phyloP scores from a whole-genome alignment of 2,797 vertebrate genomes.

The Bovichtus diacanthus region DNA sequence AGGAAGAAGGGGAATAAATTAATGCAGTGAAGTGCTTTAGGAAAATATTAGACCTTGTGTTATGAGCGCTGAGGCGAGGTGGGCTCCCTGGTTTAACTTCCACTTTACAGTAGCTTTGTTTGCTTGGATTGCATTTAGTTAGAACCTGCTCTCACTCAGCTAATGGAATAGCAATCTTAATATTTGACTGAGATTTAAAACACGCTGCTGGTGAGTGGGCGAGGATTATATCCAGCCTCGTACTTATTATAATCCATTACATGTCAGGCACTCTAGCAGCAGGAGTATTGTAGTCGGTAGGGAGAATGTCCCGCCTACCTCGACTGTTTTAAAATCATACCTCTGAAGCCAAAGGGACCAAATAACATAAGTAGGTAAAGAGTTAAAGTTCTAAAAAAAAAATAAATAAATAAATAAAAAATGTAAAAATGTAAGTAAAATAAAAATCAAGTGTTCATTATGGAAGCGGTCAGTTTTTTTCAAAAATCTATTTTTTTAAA shows the following conservation, averaged over 20 bases:
- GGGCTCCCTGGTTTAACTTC: constrained; percentile 44
- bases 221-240: constrained; percentile 53
- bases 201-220: constrained; percentile 41
- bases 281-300: constrained; percentile 24
- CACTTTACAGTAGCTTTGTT: constrained; percentile 43
- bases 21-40: constrained; percentile 14
- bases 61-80: constrained; percentile 11
- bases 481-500: neutral
- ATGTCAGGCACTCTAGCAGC: constrained; percentile 40
- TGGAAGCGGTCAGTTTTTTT: no score
- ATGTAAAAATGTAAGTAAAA: no score
- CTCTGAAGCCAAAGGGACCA: constrained; percentile 5
- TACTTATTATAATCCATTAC: constrained; percentile 62
- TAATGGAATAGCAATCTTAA: constrained; percentile 48
- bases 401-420: neutral
- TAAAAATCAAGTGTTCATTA: neutral
- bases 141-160: constrained; percentile 24
- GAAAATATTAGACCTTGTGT: constrained; percentile 27
- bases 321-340: constrained; percentile 11
- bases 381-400: neutral
- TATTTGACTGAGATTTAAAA: constrained; percentile 60
- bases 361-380: neutral
- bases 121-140: constrained; percentile 30
- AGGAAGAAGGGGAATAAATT: constrained; percentile 23
- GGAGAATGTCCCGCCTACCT: constrained; percentile 7